Percentiles rank a stretch among this genome's conserved stretches.
phyloP scores from a whole-genome alignment of 23 tunicate species.

The Trididemnum clinides region DNA sequence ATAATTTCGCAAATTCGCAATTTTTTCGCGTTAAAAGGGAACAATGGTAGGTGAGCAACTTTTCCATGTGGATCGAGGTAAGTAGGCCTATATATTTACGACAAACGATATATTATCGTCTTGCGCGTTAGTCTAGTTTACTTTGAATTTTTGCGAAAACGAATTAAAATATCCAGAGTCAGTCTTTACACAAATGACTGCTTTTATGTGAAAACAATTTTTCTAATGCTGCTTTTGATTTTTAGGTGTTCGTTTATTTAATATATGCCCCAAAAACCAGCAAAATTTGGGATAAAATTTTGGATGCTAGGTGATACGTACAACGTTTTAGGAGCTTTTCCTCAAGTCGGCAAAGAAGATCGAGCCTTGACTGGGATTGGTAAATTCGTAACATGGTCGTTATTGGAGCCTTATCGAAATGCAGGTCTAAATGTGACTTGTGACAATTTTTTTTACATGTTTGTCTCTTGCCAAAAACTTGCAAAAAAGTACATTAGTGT shows the following conservation, averaged over 20 bases:
- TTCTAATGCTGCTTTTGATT: too few species aligned
- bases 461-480: neutral
- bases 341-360: slow-evolving; percentile 1
- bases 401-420: slow-evolving; percentile 15
- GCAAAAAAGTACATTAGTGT: neutral
- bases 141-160: neutral
- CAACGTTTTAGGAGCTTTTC: neutral
- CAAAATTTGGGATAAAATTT: too few species aligned
- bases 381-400: neutral
- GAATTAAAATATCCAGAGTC: neutral
- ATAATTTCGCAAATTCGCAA: too few species aligned
- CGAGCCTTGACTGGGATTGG: neutral
- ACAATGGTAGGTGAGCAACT: slow-evolving; percentile 8
- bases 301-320: neutral
- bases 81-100: neutral
- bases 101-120: neutral
- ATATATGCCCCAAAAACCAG: too few species aligned
- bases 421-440: too few species aligned
- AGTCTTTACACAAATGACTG: neutral
- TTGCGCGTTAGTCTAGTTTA: neutral
- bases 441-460: neutral
- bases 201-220: too few species aligned
- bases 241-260: too few species aligned
- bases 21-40: too few species aligned
- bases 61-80: slow-evolving; percentile 1